Conservation (phyloP, 1,140 invertebrate species). For the Aphis craccivora region DNA sequence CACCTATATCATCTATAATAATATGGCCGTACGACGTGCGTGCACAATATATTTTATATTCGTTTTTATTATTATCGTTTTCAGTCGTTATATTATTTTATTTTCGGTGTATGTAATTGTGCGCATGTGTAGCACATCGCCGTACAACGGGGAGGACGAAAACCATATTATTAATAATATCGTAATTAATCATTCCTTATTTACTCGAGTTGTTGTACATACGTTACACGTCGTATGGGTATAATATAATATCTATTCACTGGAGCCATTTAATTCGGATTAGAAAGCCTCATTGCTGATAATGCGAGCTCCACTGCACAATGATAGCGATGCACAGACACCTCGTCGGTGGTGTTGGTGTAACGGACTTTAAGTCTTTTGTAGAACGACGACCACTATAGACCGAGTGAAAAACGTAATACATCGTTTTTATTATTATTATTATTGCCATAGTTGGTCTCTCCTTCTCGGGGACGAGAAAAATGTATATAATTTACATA, state of each 20-base stretch:
- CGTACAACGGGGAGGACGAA: not conserved
- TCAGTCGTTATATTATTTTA: not conserved
- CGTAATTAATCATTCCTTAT: conserved; percentile 46
- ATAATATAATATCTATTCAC: not conserved
- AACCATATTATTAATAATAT: not conserved
- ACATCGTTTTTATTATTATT: conserved; percentile 22
- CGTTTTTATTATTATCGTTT: conserved; percentile 8
- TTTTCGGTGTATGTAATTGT: not conserved
- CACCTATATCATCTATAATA: not conserved
- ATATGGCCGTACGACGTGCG: not conserved
- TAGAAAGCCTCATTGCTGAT: not conserved
- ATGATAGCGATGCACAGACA: not conserved
- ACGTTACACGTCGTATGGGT: not conserved
- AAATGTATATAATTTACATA: not conserved
- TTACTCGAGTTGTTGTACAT: not conserved
- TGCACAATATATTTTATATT: conserved; percentile 16
- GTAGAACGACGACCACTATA: not conserved
- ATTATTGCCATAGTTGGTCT: not conserved
- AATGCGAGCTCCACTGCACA: not conserved
- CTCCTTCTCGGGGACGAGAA: not conserved
- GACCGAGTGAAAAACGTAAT: not conserved
- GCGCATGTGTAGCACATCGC: not conserved
- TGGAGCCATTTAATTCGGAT: not conserved
- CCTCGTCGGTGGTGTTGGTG: too few relatives aligned
- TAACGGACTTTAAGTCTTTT: not conserved